These are phyloP conservation scores for Lynx canadensis DNA, from an alignment of 2,113 vertebrate species.

Conservation along the genomic window DNA sequence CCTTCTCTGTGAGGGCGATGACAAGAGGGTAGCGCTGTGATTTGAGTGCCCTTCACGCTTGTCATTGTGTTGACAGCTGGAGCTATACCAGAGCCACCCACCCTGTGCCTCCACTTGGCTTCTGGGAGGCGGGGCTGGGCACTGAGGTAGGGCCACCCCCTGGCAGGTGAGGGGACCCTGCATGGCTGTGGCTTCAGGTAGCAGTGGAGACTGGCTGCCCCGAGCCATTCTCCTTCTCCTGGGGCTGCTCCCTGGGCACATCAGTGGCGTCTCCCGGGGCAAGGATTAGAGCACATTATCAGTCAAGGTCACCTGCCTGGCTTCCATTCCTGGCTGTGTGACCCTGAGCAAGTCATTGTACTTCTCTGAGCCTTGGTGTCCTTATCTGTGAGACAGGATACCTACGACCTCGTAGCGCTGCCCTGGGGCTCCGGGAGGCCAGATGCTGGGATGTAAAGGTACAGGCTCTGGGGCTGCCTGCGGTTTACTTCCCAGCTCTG, in stretches of 20 bases:
- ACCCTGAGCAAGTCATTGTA: neutral
- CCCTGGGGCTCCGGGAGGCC: neutral
- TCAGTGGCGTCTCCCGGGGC: neutral
- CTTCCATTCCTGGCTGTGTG: neutral
- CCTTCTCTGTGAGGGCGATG: neutral
- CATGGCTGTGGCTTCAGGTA: neutral
- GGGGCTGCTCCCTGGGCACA: neutral
- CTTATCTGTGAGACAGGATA: neutral
- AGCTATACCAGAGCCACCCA: neutral
- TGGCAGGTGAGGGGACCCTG: too few relatives aligned
- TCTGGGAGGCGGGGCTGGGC: neutral
- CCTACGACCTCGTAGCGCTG: fast-evolving
- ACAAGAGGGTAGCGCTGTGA: neutral
- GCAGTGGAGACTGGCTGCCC: neutral
- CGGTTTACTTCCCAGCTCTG: neutral
- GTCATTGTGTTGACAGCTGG: neutral
- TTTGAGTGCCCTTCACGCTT: neutral
- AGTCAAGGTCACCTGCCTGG: neutral
- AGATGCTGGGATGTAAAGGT: neutral
- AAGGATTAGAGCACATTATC: neutral
- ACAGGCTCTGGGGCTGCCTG: neutral
- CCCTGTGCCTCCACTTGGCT: neutral
- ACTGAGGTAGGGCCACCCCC: neutral
- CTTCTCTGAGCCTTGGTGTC: neutral
- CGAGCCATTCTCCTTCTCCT: neutral